phyloP scores from a whole-genome alignment of 2,797 vertebrate genomes.

The Sebastes iracundus region DNA sequence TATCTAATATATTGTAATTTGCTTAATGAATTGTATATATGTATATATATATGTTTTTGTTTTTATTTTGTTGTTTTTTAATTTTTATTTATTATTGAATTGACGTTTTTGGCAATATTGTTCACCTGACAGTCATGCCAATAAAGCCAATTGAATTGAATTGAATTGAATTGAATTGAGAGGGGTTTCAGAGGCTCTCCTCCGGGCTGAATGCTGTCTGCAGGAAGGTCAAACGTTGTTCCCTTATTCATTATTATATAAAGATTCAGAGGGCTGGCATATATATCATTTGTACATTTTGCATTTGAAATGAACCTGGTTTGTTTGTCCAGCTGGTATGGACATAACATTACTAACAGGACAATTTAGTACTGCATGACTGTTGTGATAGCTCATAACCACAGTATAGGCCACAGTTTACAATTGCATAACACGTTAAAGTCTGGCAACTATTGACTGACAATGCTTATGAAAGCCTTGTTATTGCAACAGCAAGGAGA shows the following conservation, averaged over 20 bases:
- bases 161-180: too few species aligned
- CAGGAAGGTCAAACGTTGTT: neutral
- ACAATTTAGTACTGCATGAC: neutral
- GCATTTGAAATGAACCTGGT: neutral
- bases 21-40: too few species aligned
- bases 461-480: neutral
- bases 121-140: too few species aligned
- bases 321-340: neutral
- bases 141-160: too few species aligned
- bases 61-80: too few species aligned
- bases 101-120: too few species aligned
- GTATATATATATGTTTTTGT: fast-evolving
- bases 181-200: neutral
- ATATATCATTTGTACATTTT: too few species aligned
- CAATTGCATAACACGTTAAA: neutral
- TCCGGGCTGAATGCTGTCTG: neutral
- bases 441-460: neutral
- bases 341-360: neutral
- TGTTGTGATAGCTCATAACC: neutral
- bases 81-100: too few species aligned
- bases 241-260: neutral
- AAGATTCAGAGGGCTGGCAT: neutral
- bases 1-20: too few species aligned
- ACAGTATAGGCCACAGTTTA: neutral
- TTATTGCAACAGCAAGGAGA: neutral